Conservation (phyloP, 2,113 vertebrate species). For the Lonchura striata region DNA sequence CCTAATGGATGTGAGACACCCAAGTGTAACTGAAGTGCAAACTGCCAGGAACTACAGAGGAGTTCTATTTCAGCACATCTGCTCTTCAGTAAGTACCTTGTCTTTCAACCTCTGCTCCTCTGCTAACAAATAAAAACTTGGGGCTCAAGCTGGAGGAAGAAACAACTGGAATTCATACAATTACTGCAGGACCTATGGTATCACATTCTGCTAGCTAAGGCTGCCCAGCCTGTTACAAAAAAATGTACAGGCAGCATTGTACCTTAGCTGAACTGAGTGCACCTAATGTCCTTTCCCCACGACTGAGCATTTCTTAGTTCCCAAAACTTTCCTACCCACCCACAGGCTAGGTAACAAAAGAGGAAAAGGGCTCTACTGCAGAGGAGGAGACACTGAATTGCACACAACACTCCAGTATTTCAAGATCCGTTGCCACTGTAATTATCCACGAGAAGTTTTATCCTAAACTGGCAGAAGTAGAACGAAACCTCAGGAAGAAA, state of each 20-base stretch:
- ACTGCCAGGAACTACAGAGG: not conserved
- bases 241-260: not conserved
- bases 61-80: not conserved
- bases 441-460: constrained; percentile 16
- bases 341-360: not conserved
- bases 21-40: not conserved
- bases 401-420: not conserved
- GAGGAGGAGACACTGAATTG: not conserved
- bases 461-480: not conserved
- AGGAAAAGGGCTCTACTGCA: not conserved
- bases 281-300: not conserved
- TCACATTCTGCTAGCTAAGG: not conserved
- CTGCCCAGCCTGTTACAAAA: not conserved
- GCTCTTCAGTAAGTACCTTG: not conserved
- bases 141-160: not conserved
- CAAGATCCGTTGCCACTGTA: not conserved
- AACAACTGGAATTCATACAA: not conserved
- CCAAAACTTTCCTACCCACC: not conserved
- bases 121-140: not conserved
- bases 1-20: not conserved
- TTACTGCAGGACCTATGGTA: not conserved
- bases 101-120: not conserved
- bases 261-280: not conserved
- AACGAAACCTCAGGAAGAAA: not conserved
- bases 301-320: not conserved